Percentiles rank a stretch among this genome's conserved stretches.
Conservation (phyloP, 2,888 invertebrate genomes). For the Plutella xylostella region DNA sequence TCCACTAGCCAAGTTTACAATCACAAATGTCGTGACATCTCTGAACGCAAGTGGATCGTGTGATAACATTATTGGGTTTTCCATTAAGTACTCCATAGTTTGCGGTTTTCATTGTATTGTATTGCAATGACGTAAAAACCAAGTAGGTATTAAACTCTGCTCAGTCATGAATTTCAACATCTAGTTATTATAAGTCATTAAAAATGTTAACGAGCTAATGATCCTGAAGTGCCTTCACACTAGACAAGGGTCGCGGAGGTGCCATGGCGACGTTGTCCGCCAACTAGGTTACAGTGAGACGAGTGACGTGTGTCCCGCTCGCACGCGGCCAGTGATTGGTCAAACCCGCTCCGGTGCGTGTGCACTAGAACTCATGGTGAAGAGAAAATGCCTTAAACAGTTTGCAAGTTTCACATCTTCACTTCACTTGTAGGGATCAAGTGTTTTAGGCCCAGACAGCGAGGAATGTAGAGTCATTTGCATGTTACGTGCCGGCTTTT, state of each 20-base stretch:
- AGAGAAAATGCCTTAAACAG: constrained; percentile 29
- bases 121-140: no score
- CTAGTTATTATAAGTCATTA: constrained; percentile 3
- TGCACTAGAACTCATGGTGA: constrained; percentile 25
- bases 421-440: constrained; percentile 29
- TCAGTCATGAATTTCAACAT: no score
- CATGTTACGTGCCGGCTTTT: no score
- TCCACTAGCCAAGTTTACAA: no score
- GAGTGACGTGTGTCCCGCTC: constrained; percentile 30
- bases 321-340: constrained; percentile 6
- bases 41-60: no score
- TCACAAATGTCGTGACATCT: no score
- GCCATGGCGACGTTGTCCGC: constrained; percentile 33
- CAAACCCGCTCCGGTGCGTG: constrained; percentile 22
- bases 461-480: no score
- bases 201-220: constrained; percentile 26
- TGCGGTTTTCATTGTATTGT: no score
- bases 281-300: constrained; percentile 41
- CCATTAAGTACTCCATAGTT: no score
- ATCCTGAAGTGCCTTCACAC: constrained; percentile 19
- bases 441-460: constrained; percentile 11
- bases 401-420: constrained; percentile 34
- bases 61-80: no score
- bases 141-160: no score
- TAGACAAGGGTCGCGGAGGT: constrained; percentile 45